A percentile compares a stretch with the other conserved stretches of the same genome.
These are phyloP conservation scores for Dasypogon diadema DNA, from an alignment of 2,888 invertebrate genomes.

Conservation along the genomic window DNA sequence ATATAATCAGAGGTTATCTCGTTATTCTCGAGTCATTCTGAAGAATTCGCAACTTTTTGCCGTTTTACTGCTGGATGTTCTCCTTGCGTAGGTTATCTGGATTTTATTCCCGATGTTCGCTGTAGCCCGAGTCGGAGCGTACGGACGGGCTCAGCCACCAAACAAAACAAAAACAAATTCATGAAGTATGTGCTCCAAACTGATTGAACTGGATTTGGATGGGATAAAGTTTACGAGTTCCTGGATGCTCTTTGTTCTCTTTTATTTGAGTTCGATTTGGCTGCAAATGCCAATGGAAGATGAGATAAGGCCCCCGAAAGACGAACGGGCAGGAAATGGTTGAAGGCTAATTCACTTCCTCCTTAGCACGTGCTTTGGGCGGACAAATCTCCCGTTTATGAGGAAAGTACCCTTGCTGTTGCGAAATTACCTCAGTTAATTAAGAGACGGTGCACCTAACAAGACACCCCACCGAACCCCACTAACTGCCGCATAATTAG, in stretches of 20 bases:
- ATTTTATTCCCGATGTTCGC: neutral
- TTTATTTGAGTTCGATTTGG: slow-evolving; percentile 52
- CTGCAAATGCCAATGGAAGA: slow-evolving; percentile 33
- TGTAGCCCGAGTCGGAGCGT: too few species aligned
- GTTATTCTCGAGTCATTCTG: slow-evolving; percentile 55
- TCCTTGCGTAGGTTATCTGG: slow-evolving; percentile 30
- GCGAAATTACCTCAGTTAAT: too few species aligned
- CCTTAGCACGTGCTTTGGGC: neutral
- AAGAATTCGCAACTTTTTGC: slow-evolving; percentile 53
- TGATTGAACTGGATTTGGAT: slow-evolving; percentile 55
- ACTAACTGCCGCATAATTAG: too few species aligned
- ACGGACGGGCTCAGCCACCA: slow-evolving; percentile 2
- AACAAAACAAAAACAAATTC: slow-evolving; percentile 43
- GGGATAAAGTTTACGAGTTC: slow-evolving; percentile 55
- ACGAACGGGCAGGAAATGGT: neutral
- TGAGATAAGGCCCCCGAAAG: neutral
- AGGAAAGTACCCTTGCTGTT: neutral
- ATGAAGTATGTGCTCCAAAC: slow-evolving; percentile 45
- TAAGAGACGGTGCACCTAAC: too few species aligned
- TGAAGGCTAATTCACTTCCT: neutral
- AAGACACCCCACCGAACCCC: too few species aligned
- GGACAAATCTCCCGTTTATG: neutral
- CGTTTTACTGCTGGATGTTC: slow-evolving; percentile 42
- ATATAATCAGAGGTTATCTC: slow-evolving; percentile 56
- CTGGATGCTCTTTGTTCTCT: slow-evolving; percentile 52